Base-by-base conservation (phyloP, 2,888 invertebrate species). In the Linnaemya vulpina region DNA sequence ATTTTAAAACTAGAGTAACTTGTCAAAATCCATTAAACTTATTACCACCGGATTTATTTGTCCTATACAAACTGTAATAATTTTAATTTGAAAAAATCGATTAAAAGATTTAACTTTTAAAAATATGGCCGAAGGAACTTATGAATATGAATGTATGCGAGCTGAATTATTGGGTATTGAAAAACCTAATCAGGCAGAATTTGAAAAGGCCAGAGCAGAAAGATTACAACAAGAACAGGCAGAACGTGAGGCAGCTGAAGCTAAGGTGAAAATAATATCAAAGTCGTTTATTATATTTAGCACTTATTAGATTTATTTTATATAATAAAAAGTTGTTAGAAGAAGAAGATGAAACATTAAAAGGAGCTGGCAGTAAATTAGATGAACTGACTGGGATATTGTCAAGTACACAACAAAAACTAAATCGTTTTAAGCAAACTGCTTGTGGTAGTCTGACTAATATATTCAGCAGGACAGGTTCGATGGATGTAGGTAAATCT, bases 381-480 rank as follows among this genome's bases (percentile, higher is more conserved):
- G 95, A 96, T 75, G 96, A 97, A 90, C 93, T 98, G 53, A 97
- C 96, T 90, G 95, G 94, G 55, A 96, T 97, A 87, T 93, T 98
- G 70, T 94, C 94, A 87, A 94, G 95, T 15, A 97, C 98, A 3
- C 98, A 98, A 90, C 95, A 95, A 85, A 97, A 97, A 93, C 94
- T 98, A 83, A 97, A 96, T 93, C 95, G 95, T 89, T 95, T 98
- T 60, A 93, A 96, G 95, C 94, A 94, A 58, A 95, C 89, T 17
- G 92, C 96, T 9, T 96, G 96, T 88, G 96, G 96, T 40, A 96
- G 95, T 51, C 92, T 96, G 0, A 95, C 96, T 3, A 96, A 95
- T 87, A 94, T 96, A 74, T 94, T 96, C 43, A 93, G 93, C 87
- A 93, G 93, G 22, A 93, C 93, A 81, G 93, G 93, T 83, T 93